A percentile compares a stretch with the other conserved stretches of the same genome.
These are phyloP conservation scores for Caenorhabditis drosophilae DNA, from an alignment of 2,888 invertebrate species.

Conservation along the genomic window DNA sequence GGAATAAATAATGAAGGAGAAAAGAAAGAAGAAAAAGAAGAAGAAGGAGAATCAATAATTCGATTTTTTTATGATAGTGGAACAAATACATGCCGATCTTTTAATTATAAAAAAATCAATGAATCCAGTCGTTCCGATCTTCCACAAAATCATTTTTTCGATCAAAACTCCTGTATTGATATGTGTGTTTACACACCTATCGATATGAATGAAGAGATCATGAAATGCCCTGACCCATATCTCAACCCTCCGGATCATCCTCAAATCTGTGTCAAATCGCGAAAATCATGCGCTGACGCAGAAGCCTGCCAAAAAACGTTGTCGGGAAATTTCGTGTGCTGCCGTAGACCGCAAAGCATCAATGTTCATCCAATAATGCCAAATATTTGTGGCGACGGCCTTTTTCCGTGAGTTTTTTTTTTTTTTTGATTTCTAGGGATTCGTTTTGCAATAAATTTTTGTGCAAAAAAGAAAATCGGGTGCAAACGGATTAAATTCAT, in stretches of 20 bases:
- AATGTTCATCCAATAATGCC: constrained; percentile 26
- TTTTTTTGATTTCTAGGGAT: too few relatives aligned
- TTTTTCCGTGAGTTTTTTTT: constrained; percentile 10
- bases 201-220: constrained; percentile 5
- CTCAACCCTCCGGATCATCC: constrained; percentile 50
- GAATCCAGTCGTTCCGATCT: neutral
- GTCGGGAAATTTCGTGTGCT: constrained; percentile 31
- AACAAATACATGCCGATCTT: constrained; percentile 39
- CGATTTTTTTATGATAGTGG: constrained; percentile 44
- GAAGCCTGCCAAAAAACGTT: constrained; percentile 28
- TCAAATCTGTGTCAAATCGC: constrained; percentile 45
- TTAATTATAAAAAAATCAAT: constrained; percentile 34
- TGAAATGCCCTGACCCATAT: constrained; percentile 51
- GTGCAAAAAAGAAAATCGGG: too few relatives aligned
- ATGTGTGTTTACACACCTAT: constrained; percentile 24
- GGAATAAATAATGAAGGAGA: too few relatives aligned
- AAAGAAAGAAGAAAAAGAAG: neutral
- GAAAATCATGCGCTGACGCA: constrained; percentile 44
- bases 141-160: constrained; percentile 47
- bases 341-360: constrained; percentile 31
- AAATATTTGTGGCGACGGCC: constrained; percentile 30
- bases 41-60: neutral
- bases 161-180: constrained; percentile 35
- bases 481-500: too few relatives aligned
- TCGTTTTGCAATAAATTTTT: too few relatives aligned